Evolutionary conservation across 2,113 vertebrate genomes (phyloP).

Genomic region (Puma concolor): DNA sequence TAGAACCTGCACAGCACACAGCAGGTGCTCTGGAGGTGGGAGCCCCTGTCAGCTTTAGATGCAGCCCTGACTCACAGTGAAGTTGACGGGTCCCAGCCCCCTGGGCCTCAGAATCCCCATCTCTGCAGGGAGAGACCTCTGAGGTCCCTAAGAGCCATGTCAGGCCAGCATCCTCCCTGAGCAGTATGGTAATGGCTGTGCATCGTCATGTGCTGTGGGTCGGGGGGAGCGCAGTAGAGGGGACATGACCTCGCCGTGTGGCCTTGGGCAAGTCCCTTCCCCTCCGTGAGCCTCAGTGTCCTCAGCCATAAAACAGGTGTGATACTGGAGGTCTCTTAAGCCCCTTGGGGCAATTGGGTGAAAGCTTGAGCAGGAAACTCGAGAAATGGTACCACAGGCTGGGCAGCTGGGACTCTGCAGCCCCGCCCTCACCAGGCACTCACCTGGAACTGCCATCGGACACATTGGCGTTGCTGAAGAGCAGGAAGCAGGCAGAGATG

Average conservation of each 20-base stretch:
- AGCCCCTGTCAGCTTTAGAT: not conserved
- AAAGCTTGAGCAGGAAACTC: not conserved
- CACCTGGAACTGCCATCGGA: slow-evolving; percentile 25
- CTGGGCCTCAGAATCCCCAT: not conserved
- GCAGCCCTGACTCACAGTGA: not conserved
- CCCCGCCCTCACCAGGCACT: not conserved
- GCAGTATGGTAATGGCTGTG: fast-evolving
- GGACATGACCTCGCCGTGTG: not conserved
- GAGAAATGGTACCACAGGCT: not conserved
- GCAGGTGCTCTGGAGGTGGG: not conserved
- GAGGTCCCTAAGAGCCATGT: not conserved
- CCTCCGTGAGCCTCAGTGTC: not conserved
- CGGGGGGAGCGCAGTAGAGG: not conserved
- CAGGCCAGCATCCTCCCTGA: not conserved
- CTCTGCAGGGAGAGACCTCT: not conserved
- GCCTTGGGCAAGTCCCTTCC: not conserved
- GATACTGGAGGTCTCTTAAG: not conserved
- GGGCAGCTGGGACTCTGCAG: fast-evolving
- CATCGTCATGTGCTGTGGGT: fast-evolving
- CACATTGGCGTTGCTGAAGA: not conserved
- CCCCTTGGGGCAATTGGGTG: fast-evolving
- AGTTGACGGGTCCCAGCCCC: not conserved
- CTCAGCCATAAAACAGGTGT: not conserved
- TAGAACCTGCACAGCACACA: fast-evolving
- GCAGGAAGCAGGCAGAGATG: slow-evolving; percentile 58